A percentile compares a stretch with the other conserved stretches of the same genome.
These are phyloP conservation scores for Drosophila varians DNA, from an alignment of 1,140 invertebrate species.

Conservation along the genomic window DNA sequence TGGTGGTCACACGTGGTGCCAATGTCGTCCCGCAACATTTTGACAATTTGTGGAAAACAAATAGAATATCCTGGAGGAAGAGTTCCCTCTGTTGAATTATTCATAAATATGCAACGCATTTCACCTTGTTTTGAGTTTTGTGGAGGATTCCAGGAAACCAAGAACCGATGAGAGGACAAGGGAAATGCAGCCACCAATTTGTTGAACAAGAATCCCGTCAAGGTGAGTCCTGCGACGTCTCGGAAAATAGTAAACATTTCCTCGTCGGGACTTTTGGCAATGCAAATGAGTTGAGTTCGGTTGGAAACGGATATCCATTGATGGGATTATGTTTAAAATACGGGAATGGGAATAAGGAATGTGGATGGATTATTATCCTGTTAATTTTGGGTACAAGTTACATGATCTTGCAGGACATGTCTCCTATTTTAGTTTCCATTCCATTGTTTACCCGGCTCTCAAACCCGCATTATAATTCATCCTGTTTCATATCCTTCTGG, in stretches of 20 bases:
- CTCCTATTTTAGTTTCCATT: neutral
- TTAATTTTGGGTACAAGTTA: neutral
- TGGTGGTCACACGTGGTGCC: slow-evolving; percentile 47
- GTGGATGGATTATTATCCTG: neutral
- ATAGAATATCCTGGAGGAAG: slow-evolving; percentile 9
- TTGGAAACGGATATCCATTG: slow-evolving; percentile 21
- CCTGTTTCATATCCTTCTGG: neutral
- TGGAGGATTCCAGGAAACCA: slow-evolving; percentile 8
- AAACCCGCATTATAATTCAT: slow-evolving; percentile 2
- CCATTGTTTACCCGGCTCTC: too few relatives aligned
- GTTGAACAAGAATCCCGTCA: neutral
- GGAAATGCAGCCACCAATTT: slow-evolving; percentile 15
- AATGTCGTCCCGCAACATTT: slow-evolving; percentile 38
- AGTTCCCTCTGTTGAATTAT: slow-evolving; percentile 38
- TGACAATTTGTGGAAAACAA: slow-evolving; percentile 51
- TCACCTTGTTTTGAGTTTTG: slow-evolving; percentile 15
- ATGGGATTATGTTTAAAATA: slow-evolving; percentile 4
- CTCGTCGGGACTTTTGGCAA: slow-evolving; percentile 4
- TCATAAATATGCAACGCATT: slow-evolving; percentile 57
- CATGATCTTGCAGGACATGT: neutral
- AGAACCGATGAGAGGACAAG: slow-evolving; percentile 32
- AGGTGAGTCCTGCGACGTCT: slow-evolving; percentile 2
- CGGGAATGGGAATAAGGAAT: neutral
- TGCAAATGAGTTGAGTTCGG: slow-evolving; percentile 31
- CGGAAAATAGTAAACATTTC: slow-evolving; percentile 5